Conservation (phyloP, 2,113 vertebrate species). For the Oreochromis niloticus region DNA sequence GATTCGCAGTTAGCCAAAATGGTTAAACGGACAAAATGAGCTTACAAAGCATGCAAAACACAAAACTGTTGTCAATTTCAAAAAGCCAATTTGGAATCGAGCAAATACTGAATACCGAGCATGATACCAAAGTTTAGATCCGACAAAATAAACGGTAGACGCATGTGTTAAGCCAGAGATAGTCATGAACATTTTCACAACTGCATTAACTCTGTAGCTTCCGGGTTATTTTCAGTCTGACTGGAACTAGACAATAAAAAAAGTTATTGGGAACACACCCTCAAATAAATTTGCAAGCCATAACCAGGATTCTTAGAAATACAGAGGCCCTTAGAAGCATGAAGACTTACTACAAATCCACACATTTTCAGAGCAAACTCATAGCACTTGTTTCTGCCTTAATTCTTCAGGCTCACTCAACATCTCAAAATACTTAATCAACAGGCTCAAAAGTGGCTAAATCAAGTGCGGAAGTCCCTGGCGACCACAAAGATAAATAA, state of each 20-base stretch:
- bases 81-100: not conserved
- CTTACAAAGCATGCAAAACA: not conserved
- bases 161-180: not conserved
- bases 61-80: not conserved
- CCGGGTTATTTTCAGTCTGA: not conserved
- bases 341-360: not conserved
- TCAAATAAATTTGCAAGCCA: not conserved
- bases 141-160: not conserved
- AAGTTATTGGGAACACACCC: not conserved
- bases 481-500: not conserved
- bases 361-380: not conserved
- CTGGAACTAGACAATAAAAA: not conserved
- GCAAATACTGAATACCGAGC: not conserved
- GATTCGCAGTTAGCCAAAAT: conserved; percentile 40
- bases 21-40: not conserved
- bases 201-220: not conserved
- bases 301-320: not conserved
- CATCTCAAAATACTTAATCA: not conserved
- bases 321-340: not conserved
- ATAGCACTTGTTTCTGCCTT: not conserved
- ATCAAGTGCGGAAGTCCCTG: not conserved
- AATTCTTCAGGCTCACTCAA: not conserved
- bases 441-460: not conserved
- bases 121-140: not conserved
- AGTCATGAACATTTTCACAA: not conserved